phyloP scores from a whole-genome alignment of 2,797 vertebrate species.

The Notolepis coatsorum region DNA sequence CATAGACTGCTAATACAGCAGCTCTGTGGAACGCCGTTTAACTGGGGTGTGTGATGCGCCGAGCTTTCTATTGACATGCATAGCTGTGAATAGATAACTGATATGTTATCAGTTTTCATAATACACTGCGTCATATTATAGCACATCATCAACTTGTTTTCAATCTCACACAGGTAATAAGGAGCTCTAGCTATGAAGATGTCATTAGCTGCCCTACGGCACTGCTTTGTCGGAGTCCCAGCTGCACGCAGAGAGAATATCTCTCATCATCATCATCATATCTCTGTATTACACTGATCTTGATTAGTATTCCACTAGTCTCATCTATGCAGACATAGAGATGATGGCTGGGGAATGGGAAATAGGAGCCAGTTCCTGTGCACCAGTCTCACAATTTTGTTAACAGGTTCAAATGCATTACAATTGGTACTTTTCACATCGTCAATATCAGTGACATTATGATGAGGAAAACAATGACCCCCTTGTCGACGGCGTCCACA shows the following conservation, averaged over 20 bases:
- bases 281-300: conserved; percentile 31
- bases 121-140: too few species aligned
- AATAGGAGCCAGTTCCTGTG: conserved; percentile 20
- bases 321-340: conserved; percentile 52
- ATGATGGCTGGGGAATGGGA: conserved; percentile 36
- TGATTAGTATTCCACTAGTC: conserved; percentile 49
- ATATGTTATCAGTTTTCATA: too few species aligned
- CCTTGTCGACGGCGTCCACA: background rate
- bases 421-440: too few species aligned
- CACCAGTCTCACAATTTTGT: conserved; percentile 56
- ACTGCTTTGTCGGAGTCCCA: background rate
- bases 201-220: background rate
- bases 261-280: conserved; percentile 11
- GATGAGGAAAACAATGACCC: background rate
- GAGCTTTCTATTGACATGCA: conserved; percentile 19
- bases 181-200: background rate
- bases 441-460: conserved; percentile 4
- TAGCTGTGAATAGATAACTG: background rate
- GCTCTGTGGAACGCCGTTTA: background rate
- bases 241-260: background rate
- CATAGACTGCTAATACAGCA: conserved; percentile 14
- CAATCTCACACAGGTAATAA: too few species aligned
- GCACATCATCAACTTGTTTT: too few species aligned
- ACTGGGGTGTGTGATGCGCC: conserved; percentile 21
- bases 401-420: too few species aligned